A percentile compares a stretch with the other conserved stretches of the same genome.
These are phyloP conservation scores for Allochrocebus solatus DNA, from an alignment of 2,797 vertebrate species.

Conservation along the genomic window DNA sequence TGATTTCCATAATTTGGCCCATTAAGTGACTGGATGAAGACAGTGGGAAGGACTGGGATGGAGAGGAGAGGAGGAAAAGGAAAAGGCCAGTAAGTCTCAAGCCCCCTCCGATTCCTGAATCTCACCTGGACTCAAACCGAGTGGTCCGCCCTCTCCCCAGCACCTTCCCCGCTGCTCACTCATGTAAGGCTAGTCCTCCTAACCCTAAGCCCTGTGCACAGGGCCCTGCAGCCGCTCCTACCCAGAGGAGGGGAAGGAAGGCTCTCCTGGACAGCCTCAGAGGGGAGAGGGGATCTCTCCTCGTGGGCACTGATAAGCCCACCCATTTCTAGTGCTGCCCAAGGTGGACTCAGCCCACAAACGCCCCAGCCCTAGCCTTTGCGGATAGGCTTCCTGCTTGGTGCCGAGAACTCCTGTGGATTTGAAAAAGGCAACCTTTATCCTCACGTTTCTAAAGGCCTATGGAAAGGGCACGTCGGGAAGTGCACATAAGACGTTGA, in stretches of 20 bases:
- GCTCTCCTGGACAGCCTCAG: too few species aligned
- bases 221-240: not conserved
- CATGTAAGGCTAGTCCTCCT: not conserved
- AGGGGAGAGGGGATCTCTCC: not conserved
- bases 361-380: not conserved
- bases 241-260: not conserved
- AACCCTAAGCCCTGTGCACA: not conserved
- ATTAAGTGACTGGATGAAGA: not conserved
- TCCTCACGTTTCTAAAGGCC: not conserved
- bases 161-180: too few species aligned
- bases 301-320: not conserved
- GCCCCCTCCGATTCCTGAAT: not conserved
- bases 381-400: not conserved
- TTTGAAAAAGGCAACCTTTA: not conserved
- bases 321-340: not conserved
- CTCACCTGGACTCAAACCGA: not conserved
- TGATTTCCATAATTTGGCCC: too few species aligned
- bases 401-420: not conserved
- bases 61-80: not conserved
- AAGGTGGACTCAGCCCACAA: not conserved
- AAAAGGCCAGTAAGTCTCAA: not conserved
- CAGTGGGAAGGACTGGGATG: too few species aligned
- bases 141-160: fast-evolving
- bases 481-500: not conserved
- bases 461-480: not conserved